Base-by-base conservation (phyloP, 2,888 invertebrate genomes). In the Eulithis prunata region DNA sequence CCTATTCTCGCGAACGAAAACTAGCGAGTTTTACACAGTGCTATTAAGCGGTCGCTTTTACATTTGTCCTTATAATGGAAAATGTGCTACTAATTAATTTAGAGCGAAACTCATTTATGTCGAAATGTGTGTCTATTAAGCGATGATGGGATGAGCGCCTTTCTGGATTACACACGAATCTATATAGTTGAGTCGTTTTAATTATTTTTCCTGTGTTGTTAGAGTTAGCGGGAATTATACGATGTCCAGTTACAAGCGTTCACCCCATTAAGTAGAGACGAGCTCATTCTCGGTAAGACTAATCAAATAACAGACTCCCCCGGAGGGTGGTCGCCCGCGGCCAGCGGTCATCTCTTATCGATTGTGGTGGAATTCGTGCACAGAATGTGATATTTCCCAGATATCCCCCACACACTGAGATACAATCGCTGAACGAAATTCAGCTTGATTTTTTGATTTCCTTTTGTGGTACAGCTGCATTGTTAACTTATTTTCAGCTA, bases 51-150 rank as follows among this genome's bases (percentile, higher is more conserved):
- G 93, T 92, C 87, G 91, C 91, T 89, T 90, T 88, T 90, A 91
- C 93, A 93, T 93, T 93, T 93, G 93, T 93, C 93, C 90, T 92
- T 93, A 92, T 93, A 93, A 93, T 93, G 93, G 92, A 92, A 93
- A 89, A 92, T 90, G 91, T 90, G 91, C 87, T 91, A 92, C 93
- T 93, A 93, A 93, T 93, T 93, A 93, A 93, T 93, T 93, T 90
- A 89, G 89, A 90, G 89, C 85, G 92, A 90, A 91, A 91, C 90
- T 91, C 92, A 91, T 93, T 92, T 93, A 92, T 92, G 91, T 89
- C 82, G 90, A 91, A 92, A 92, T 91, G 93, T 83, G 91, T 88
- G 89, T 89, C 91, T 90, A 90, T 93, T 92, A 91, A 85, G 88
- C 83, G 89, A 91, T 90, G 90, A 91, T 90, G 84, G 84, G 90